Conservation (phyloP, 2,113 vertebrate species). For the Cinclus mexicanus region DNA sequence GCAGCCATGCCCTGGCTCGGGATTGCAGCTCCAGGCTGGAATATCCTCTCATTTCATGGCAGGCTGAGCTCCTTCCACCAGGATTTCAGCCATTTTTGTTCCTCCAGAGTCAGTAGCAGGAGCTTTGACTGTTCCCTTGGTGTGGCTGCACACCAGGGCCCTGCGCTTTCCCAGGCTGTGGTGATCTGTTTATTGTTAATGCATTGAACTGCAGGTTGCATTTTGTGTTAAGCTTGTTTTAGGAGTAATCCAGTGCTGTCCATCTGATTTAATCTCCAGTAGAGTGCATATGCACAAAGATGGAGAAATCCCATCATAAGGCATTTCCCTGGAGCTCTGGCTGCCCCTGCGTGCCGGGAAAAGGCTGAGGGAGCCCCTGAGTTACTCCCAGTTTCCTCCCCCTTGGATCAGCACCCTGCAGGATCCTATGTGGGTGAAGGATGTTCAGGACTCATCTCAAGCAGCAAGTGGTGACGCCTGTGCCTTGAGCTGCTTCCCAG, state of each 20-base stretch:
- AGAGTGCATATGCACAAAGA: background rate
- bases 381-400: background rate
- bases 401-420: background rate
- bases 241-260: background rate
- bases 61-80: background rate
- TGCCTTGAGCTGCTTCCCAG: background rate
- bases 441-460: background rate
- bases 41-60: background rate
- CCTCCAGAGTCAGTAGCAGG: constrained; percentile 6
- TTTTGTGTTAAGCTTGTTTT: constrained; percentile 1
- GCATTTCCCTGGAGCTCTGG: background rate
- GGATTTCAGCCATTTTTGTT: background rate
- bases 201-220: constrained; percentile 19
- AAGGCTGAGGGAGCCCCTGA: background rate
- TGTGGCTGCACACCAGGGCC: background rate
- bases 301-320: background rate
- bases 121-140: constrained; percentile 3
- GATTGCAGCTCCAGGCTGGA: background rate
- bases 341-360: background rate
- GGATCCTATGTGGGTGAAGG: background rate
- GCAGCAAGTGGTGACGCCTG: background rate
- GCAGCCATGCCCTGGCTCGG: background rate
- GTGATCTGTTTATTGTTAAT: constrained; percentile 5
- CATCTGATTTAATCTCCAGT: background rate
- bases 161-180: constrained; percentile 4